These are phyloP conservation scores for Peromyscus nudipes DNA, from an alignment of 2,797 vertebrate species.

Conservation along the genomic window DNA sequence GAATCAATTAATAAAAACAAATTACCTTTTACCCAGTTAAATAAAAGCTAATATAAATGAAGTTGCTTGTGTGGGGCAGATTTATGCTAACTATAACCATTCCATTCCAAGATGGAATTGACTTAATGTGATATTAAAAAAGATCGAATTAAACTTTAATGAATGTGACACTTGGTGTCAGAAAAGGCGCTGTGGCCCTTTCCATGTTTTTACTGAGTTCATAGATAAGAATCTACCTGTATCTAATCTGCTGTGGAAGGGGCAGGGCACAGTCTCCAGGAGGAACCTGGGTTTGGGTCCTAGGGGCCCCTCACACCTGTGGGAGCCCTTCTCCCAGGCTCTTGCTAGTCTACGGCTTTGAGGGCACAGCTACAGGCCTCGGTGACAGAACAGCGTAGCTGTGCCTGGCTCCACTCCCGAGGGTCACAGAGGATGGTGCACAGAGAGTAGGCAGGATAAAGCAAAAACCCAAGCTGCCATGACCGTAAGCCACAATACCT, in stretches of 20 bases:
- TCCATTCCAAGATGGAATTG: conserved; percentile 80
- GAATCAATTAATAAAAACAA: conserved; percentile 87
- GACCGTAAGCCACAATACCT: background rate
- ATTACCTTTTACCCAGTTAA: conserved; percentile 87
- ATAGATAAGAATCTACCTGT: background rate
- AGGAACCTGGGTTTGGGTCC: too few relatives aligned
- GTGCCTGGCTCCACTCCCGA: background rate
- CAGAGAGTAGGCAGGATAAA: background rate
- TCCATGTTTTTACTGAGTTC: background rate
- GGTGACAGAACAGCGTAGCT: too few relatives aligned
- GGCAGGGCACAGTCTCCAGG: rapidly evolving
- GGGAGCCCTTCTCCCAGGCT: background rate
- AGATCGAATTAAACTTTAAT: conserved; percentile 86
- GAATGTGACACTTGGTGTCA: conserved; percentile 77
- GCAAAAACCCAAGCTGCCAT: background rate
- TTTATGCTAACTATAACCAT: conserved; percentile 80
- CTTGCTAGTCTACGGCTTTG: background rate
- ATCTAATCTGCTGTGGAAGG: background rate
- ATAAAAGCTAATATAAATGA: conserved; percentile 86
- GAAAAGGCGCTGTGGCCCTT: background rate
- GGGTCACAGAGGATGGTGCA: background rate
- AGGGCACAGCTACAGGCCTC: background rate
- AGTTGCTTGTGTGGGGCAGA: conserved; percentile 81
- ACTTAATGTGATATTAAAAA: conserved; percentile 85
- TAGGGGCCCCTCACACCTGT: too few relatives aligned